Conservation (phyloP, 2,797 vertebrate species). For the Girardinus metallicus region DNA sequence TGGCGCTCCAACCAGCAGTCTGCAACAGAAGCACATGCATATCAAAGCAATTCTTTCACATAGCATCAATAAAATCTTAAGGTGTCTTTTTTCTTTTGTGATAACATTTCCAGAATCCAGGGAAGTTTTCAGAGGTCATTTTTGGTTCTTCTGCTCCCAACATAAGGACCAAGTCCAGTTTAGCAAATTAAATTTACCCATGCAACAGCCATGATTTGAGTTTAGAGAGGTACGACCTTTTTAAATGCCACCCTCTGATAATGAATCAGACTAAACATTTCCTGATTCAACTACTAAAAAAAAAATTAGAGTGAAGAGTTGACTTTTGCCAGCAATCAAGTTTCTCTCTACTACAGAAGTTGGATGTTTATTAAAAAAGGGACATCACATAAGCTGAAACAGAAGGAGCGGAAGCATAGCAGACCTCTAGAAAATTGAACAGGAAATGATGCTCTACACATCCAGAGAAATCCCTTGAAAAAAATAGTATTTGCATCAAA, state of each 20-base stretch:
- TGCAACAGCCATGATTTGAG: background rate
- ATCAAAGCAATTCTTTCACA: slow-evolving; percentile 25
- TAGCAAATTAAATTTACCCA: background rate
- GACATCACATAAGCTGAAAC: background rate
- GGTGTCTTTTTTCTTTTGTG: slow-evolving; percentile 22
- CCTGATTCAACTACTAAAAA: background rate
- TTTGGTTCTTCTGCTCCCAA: background rate
- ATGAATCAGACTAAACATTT: background rate
- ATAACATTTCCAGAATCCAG: slow-evolving; percentile 48
- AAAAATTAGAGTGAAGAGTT: background rate
- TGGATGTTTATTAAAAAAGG: background rate
- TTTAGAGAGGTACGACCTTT: background rate
- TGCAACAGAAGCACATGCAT: slow-evolving; percentile 63
- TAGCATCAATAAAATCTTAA: slow-evolving; percentile 30
- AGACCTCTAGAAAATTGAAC: background rate
- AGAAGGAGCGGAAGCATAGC: background rate
- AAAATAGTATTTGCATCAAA: too few species aligned
- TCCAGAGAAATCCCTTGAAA: too few species aligned
- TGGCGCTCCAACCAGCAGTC: slow-evolving; percentile 93
- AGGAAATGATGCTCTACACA: too few species aligned
- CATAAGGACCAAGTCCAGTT: background rate
- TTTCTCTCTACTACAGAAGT: background rate
- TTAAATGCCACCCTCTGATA: background rate
- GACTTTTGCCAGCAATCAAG: background rate
- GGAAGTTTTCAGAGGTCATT: background rate